Evolutionary conservation across 2,888 invertebrate species (phyloP), one percentile per base, ranked within the genome.

Genomic region (Salticus scenicus): DNA sequence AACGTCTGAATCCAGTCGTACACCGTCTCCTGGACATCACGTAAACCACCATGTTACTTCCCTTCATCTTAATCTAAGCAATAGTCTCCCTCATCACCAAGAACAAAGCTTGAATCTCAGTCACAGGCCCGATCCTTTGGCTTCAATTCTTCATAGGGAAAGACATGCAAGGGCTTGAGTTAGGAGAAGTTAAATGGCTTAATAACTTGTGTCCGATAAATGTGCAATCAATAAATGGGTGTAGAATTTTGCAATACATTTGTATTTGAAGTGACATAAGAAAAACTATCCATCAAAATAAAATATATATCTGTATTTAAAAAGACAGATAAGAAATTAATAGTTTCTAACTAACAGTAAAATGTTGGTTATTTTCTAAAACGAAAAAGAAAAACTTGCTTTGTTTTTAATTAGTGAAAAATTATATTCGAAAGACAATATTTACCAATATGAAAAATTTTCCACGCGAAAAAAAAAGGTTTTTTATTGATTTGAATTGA

Each of bases 1-100:
- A 37, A 87, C 88, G 1, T 88, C 88, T 14, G 88, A 88, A 7
- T 83, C 84, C 10, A 87, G 88, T 64, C 66, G 87, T 27, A 87
- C 87, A n/a, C 87, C 84, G 7, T 82, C 87, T 14, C 87, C 88
- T 0, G 33, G 42, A 4, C 41, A 67, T 24, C 70, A 51, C 30
- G 24, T 33, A 17, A 69, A 70, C 20, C 73, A 72, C 31, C 8
- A 17, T 24, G 77, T 84, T 12, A 83, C 88, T 0, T 74, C 80
- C n/a, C 87, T 75, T 20, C 75, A 70, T 30, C 75, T 67, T 17
- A 64, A 67, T 41, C 75, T 67, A 12, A 73, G 73, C 41, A 30
- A 33, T 57, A 37, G 28, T 2, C 31, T 51, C 20, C 73, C 33
- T 12, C 73, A 66, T 27, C 73, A 72, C 27, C 83, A 64, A 4